Conservation (phyloP, 2,113 vertebrate species). For the Genyomyrus donnyi region DNA sequence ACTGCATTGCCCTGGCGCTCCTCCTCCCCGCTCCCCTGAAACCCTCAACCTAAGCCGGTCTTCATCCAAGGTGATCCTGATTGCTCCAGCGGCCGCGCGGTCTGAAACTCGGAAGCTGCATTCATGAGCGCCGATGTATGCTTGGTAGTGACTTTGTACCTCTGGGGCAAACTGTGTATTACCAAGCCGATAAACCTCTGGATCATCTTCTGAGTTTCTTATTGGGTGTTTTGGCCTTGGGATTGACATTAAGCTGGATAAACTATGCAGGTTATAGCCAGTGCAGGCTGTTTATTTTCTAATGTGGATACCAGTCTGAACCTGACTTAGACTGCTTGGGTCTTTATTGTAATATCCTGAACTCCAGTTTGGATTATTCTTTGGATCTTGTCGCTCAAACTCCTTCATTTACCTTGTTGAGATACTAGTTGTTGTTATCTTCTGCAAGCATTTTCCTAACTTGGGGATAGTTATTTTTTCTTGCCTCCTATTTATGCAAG, state of each 20-base stretch:
- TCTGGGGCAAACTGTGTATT: background rate
- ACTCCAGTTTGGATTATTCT: background rate
- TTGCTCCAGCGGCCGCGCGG: background rate
- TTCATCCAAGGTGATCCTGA: background rate
- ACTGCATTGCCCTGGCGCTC: background rate
- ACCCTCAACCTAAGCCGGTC: background rate
- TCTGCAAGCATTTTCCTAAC: background rate
- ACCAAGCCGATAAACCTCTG: background rate
- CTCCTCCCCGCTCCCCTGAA: background rate
- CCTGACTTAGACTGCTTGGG: background rate
- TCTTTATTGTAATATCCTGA: conserved; percentile 18
- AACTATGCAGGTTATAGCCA: background rate
- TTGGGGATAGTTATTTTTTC: background rate
- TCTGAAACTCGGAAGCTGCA: background rate
- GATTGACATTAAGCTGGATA: background rate
- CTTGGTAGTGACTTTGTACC: background rate
- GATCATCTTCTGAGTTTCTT: background rate
- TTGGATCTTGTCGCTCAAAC: background rate
- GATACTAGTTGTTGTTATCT: background rate
- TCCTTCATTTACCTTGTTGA: background rate
- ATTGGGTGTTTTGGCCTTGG: background rate
- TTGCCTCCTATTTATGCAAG: background rate
- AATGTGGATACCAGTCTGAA: background rate
- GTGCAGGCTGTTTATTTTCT: background rate
- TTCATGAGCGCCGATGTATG: background rate